These are phyloP conservation scores for Xenopus laevis DNA, from an alignment of 2,113 vertebrate species.

Conservation along the genomic window DNA sequence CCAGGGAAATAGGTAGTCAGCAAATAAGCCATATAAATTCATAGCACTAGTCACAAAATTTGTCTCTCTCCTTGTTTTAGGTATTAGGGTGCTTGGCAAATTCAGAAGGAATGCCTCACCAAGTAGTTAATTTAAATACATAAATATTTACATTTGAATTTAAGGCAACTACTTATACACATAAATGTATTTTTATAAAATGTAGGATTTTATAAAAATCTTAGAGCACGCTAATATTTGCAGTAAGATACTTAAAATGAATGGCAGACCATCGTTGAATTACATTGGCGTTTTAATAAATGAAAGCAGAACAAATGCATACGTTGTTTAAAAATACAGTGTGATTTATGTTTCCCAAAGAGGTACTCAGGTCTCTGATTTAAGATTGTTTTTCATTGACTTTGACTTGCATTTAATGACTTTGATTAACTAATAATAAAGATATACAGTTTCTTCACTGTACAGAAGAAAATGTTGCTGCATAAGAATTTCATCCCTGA, in stretches of 20 bases:
- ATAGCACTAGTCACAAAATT: too few relatives aligned
- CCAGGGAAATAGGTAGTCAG: background rate
- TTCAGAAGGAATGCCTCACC: too few relatives aligned
- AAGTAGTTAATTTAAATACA: too few relatives aligned
- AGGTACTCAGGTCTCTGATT: constrained; percentile 20
- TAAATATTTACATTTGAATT: too few relatives aligned
- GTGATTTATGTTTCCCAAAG: constrained; percentile 28
- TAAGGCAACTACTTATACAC: too few relatives aligned
- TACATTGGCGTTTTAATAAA: constrained; percentile 6
- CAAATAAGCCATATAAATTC: background rate
- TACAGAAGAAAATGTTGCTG: background rate
- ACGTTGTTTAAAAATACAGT: constrained; percentile 3
- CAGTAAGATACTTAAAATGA: background rate
- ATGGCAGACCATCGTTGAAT: background rate
- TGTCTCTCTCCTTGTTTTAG: too few relatives aligned
- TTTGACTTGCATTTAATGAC: constrained; percentile 16
- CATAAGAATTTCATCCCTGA: background rate
- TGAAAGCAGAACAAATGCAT: background rate
- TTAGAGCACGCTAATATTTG: too few relatives aligned
- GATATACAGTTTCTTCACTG: background rate
- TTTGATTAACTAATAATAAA: constrained; percentile 5
- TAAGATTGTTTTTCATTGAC: constrained; percentile 4
- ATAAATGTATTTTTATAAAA: too few relatives aligned
- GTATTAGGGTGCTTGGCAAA: too few relatives aligned
- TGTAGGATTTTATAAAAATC: too few relatives aligned